Base-by-base conservation (phyloP, 2,888 invertebrate species). In the Julus scandinavius region DNA sequence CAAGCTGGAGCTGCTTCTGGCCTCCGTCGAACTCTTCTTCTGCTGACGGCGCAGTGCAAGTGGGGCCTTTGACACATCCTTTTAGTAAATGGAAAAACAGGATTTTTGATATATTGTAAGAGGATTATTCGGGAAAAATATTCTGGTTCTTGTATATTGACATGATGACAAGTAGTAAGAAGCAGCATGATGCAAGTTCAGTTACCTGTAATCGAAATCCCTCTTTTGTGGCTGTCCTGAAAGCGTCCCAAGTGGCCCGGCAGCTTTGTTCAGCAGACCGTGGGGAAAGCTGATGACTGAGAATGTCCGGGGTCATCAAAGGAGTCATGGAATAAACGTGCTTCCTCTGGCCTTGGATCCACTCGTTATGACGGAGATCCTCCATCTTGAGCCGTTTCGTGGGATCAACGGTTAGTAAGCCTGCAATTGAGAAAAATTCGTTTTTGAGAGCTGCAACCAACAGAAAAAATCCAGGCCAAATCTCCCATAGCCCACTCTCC, bases 391-490 rank as follows among this genome's bases (percentile, higher is more conserved):
- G 93, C 87, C 98, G 93, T 89, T 95, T 93, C 84, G 93, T 93
- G 0, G 97, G 96, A 91, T 97, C 96, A 7, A 97, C 96, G 0
- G 96, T 95, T 87, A 98, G 93, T 88, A 98, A 93, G 0, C 96
- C 95, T 94, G 91, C 2, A 83, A n/a, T n/a, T n/a, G n/a, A n/a
- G n/a, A n/a, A n/a, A n/a, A n/a, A n/a, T n/a, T n/a, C n/a, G n/a
- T n/a, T n/a, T n/a, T n/a, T n/a, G n/a, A n/a, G n/a, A n/a, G n/a
- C n/a, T n/a, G n/a, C n/a, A n/a, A n/a, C n/a, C n/a, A n/a, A n/a
- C n/a, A n/a, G n/a, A n/a, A n/a, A n/a, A n/a, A n/a, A n/a, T n/a
- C n/a, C n/a, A n/a, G n/a, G n/a, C n/a, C n/a, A n/a, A n/a, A n/a
- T n/a, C n/a, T n/a, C n/a, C n/a, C n/a, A n/a, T n/a, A n/a, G n/a